Base-by-base conservation (phyloP, 2,113 vertebrate genomes). In the Gymnorhina tibicen region DNA sequence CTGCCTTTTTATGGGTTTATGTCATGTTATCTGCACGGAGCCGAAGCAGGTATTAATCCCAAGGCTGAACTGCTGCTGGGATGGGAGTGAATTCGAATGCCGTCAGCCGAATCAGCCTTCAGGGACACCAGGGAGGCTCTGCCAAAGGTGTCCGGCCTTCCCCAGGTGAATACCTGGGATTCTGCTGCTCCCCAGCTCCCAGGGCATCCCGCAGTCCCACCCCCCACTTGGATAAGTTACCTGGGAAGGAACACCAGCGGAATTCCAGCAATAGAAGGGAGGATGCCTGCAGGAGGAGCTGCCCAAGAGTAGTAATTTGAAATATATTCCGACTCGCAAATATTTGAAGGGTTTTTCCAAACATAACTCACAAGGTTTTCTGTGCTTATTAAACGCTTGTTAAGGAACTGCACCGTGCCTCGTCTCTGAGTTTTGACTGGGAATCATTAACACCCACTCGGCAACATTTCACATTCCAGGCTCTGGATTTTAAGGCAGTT, bases 391-490 rank as follows among this genome's bases (percentile, higher is more conserved):
- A 78, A 85, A 80, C 5, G 11, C 84, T 91, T 75, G 22, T 96
- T 92, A 68, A 27, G 87, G 17, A 87, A 24, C 41, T 76, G n/a
- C 81, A 27, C 1, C 0, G 21, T 56, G 80, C 83, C 55, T 82
- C 35, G 28, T 49, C 66, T 46, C 85, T 33, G 69, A 69, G 74
- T 78, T 92, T 82, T 85, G 87, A 78, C 53, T 53, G 35, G 37
- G 41, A 87, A 37, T 72, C 50, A 68, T 67, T 60, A 78, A 92
- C 84, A 95, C 69, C 52, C 77, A 78, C 87, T 89, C 85, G 66
- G 39, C 16, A 87, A 46, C 19, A 14, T 84, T 77, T 86, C n/a
- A 27, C 37, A 60, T 56, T 32, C 50, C 9, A 5, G 67, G n/a
- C 26, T 32, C 46, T 44, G 68, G 16, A 16, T 83, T 95, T 93